Conservation (phyloP, 2,797 vertebrate species). For the Sebastes steindachneri region DNA sequence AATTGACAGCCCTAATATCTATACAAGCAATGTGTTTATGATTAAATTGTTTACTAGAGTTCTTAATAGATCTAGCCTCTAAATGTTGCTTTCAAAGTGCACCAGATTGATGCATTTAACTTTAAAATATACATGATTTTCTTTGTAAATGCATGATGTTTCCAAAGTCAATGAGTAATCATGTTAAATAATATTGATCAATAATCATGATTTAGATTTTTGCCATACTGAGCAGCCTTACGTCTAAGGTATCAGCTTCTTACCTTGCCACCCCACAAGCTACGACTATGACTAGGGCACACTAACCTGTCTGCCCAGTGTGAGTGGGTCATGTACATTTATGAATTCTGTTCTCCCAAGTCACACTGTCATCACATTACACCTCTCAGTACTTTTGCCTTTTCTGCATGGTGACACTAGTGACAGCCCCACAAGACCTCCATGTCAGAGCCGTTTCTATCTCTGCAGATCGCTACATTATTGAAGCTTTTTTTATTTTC, state of each 20-base stretch:
- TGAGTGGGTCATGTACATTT: conserved; percentile 28
- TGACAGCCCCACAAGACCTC: conserved; percentile 39
- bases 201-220: too few species aligned
- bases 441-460: conserved; percentile 33
- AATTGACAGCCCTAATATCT: too few species aligned
- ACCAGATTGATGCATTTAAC: too few species aligned
- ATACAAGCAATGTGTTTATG: too few species aligned
- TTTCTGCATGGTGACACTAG: conserved; percentile 32
- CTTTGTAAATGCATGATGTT: too few species aligned
- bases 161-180: too few species aligned
- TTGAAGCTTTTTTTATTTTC: conserved; percentile 10
- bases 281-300: background rate
- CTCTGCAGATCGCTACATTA: conserved; percentile 17
- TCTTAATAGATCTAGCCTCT: too few species aligned
- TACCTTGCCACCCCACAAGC: background rate
- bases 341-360: conserved; percentile 22
- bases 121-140: too few species aligned
- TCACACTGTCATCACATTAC: conserved; percentile 15
- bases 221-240: background rate
- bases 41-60: too few species aligned
- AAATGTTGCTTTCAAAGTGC: too few species aligned
- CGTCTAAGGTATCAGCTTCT: background rate
- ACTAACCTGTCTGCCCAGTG: conserved; percentile 17
- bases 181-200: too few species aligned
- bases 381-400: conserved; percentile 13